Conservation (phyloP, 2,888 invertebrate genomes). For the Drosophila mimica region DNA sequence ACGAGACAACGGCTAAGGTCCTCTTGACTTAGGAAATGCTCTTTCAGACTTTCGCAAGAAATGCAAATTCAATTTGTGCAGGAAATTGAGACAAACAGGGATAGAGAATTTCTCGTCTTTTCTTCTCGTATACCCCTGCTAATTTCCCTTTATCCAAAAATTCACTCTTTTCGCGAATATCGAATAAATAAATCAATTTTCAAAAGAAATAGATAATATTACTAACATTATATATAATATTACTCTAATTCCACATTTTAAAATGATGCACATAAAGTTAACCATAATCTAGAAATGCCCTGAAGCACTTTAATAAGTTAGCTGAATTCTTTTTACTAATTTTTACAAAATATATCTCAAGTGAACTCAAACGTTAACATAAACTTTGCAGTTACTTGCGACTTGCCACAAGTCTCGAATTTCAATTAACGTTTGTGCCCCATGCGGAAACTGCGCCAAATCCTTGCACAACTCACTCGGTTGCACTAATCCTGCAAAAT, state of each 20-base stretch:
- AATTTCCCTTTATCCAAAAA: too few relatives aligned
- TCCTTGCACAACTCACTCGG: slow-evolving; percentile 20
- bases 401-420: slow-evolving; percentile 11
- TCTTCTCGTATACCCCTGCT: too few relatives aligned
- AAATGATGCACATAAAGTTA: background rate
- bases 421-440: slow-evolving; percentile 30
- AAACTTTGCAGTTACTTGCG: background rate
- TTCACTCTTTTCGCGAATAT: background rate
- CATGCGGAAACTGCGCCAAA: slow-evolving; percentile 39
- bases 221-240: background rate
- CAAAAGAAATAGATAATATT: too few relatives aligned
- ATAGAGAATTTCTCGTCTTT: background rate
- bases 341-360: background rate
- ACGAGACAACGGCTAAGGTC: background rate
- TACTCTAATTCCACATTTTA: background rate
- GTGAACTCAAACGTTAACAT: background rate
- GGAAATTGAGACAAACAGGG: background rate
- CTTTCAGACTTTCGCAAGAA: background rate
- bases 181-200: background rate
- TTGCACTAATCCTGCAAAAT: slow-evolving; percentile 47
- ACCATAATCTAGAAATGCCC: background rate
- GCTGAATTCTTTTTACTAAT: background rate
- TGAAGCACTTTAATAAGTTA: background rate
- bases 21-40: background rate
- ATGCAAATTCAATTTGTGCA: background rate